phyloP scores from a whole-genome alignment of 1,140 invertebrate species.

The Zaprionus camerounensis region DNA sequence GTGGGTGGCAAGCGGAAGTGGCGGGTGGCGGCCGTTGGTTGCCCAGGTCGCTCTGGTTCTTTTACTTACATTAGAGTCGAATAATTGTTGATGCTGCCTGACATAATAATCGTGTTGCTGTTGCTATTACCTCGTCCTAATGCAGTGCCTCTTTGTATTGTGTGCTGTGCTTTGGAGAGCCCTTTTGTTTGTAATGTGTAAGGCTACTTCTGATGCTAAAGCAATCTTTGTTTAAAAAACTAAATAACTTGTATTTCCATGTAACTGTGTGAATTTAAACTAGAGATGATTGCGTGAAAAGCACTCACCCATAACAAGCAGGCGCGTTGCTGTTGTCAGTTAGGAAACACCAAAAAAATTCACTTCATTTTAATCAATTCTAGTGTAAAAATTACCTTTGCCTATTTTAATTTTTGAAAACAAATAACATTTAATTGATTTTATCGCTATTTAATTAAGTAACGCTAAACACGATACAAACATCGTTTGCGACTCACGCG shows the following conservation, averaged over 20 bases:
- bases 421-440: background rate
- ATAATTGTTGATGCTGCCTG: conserved; percentile 76
- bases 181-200: conserved; percentile 27
- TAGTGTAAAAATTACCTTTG: too few species aligned
- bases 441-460: background rate
- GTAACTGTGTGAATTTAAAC: conserved; percentile 31
- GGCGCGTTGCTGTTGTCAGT: background rate
- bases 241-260: conserved; percentile 50
- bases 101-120: conserved; percentile 52
- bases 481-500: background rate
- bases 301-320: background rate
- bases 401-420: background rate
- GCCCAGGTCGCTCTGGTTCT: background rate
- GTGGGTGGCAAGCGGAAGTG: background rate
- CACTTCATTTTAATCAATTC: background rate
- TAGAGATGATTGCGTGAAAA: conserved; percentile 40
- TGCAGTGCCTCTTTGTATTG: conserved; percentile 12
- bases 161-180: background rate
- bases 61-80: conserved; percentile 72
- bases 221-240: conserved; percentile 40
- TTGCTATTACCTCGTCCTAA: conserved; percentile 17
- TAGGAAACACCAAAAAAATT: background rate
- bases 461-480: background rate
- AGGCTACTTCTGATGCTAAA: conserved; percentile 18
- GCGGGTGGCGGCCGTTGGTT: background rate